Base-by-base conservation (phyloP, 2,113 vertebrate species). In the Scomber colias region DNA sequence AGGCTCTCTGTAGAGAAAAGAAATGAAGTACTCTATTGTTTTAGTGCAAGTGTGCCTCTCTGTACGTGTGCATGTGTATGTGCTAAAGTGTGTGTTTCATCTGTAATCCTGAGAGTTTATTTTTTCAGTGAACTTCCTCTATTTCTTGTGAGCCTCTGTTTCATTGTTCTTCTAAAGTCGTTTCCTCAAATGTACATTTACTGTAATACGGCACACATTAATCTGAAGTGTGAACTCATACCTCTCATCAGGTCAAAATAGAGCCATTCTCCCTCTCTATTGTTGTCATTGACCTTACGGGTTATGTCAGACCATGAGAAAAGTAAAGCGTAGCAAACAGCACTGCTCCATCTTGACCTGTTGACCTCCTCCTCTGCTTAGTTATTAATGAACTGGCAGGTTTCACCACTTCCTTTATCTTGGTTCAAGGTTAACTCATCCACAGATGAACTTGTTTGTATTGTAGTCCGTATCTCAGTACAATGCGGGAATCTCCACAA, bases 151-250 rank as follows among this genome's bases (percentile, higher is more conserved):
- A 27, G 76, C 48, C 71, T 80, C 77, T 30, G 73, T 78, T 90
- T 86, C 90, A 93, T 94, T 92, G 92, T 94, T 90, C 83, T 78
- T 57, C 80, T 53, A 66, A 89, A 93, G 92, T 88, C 84, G 83
- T 88, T 92, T 93, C 93, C 92, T 92, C 79, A 86, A 75, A 87
- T 81, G 85, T 69, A 71, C 76, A 80, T 84, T 90, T 83, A 90
- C 86, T 40, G 89, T 90, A 90, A 88, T 81, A 59, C 67, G 44
- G 61, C 3, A 3, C 82, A 83, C 87, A 91, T 92, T 85, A 88
- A 91, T 88, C 87, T 88, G 64, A 83, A 77, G 85, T 11, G 62
- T 83, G 87, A 89, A 86, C 79, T 67, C 67, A 56, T 57, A 81
- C 66, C 85, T 88, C 73, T 79, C 81, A 77, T 88, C 82, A 87